phyloP scores from a whole-genome alignment of 2,113 vertebrate genomes.

The Callaeas wilsoni region DNA sequence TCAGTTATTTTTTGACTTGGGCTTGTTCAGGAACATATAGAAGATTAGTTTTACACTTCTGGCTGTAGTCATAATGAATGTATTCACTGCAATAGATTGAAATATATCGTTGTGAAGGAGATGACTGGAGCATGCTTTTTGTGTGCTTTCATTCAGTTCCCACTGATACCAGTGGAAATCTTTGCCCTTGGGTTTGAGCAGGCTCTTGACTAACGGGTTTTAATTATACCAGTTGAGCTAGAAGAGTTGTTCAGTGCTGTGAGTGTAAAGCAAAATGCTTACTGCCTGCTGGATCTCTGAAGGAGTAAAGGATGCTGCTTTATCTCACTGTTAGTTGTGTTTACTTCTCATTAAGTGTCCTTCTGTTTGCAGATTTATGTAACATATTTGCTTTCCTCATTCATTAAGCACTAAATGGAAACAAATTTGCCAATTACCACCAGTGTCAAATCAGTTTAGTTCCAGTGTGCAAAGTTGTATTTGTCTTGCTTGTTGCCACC shows the following conservation, averaged over 20 bases:
- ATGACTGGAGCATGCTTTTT: neutral
- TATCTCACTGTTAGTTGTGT: neutral
- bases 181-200: neutral
- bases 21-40: neutral
- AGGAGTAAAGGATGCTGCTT: neutral
- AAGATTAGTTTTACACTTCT: neutral
- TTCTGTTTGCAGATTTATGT: neutral
- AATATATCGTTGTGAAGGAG: neutral
- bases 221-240: neutral
- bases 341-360: neutral
- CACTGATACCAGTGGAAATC: neutral
- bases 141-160: neutral
- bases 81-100: neutral
- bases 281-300: neutral
- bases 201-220: neutral
- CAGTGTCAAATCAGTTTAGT: neutral
- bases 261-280: neutral
- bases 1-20: neutral
- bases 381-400: conserved; percentile 28
- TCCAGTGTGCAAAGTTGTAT: neutral
- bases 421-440: neutral
- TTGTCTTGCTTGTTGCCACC: neutral
- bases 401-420: conserved; percentile 33
- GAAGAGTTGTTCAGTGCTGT: neutral
- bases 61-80: neutral